Percentiles rank a stretch among this genome's conserved stretches.
These are phyloP conservation scores for Platalea minor DNA, from an alignment of 2,797 vertebrate species.

Conservation along the genomic window DNA sequence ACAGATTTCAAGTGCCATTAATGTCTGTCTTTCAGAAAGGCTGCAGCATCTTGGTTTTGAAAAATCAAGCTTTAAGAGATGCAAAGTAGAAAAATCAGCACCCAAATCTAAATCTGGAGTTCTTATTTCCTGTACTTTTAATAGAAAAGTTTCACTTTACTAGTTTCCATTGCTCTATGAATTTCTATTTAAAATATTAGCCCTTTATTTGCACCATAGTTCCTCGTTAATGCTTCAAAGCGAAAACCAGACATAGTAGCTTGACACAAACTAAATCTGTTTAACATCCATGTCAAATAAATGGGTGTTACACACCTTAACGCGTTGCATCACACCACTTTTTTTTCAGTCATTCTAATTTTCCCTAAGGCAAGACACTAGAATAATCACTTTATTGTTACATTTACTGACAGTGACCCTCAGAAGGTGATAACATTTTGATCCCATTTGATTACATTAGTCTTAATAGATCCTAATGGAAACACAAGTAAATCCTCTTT, in stretches of 20 bases:
- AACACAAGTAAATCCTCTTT: constrained; percentile 13
- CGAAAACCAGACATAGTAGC: neutral
- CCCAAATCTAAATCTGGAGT: neutral
- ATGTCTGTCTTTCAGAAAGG: neutral
- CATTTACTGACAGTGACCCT: neutral
- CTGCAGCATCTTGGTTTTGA: neutral
- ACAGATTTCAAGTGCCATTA: neutral
- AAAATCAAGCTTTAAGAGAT: neutral
- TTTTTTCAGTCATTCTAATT: neutral
- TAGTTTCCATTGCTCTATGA: neutral
- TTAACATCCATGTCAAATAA: neutral
- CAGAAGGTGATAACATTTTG: constrained; percentile 32
- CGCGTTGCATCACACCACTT: neutral
- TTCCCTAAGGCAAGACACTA: neutral
- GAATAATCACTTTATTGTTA: constrained; percentile 24
- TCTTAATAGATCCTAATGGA: constrained; percentile 21
- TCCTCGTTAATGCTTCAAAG: neutral
- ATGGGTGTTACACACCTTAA: neutral
- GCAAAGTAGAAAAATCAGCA: neutral
- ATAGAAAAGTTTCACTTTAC: fast-evolving
- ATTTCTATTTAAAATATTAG: neutral
- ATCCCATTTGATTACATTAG: constrained; percentile 30
- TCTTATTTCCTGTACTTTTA: neutral
- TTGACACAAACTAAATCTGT: neutral
- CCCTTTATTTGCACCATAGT: neutral